A percentile compares a stretch with the other conserved stretches of the same genome.
phyloP scores from a whole-genome alignment of 2,113 vertebrate genomes.

The Ptychochromis oligacanthus region DNA sequence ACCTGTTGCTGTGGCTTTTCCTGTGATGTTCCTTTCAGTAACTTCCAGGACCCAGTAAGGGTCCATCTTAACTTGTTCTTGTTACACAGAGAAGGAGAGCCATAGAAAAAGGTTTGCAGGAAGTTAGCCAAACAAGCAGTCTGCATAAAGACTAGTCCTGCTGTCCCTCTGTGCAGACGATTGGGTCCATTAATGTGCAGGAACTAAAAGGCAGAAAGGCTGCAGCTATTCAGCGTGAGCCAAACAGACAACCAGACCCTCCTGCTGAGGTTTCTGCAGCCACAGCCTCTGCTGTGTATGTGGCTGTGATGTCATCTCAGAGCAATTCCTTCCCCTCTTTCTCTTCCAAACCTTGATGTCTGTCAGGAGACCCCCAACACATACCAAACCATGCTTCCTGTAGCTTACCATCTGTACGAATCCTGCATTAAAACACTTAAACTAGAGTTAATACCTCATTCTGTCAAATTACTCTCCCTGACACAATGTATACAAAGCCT shows the following conservation, averaged over 20 bases:
- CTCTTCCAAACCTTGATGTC: conserved; percentile 34
- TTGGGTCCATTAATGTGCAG: conserved; percentile 37
- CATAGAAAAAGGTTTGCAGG: neutral
- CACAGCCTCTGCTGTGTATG: conserved; percentile 33
- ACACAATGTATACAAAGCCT: conserved; percentile 73
- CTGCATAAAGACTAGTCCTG: conserved; percentile 8
- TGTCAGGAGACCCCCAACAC: conserved; percentile 6
- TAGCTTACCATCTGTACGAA: conserved; percentile 23
- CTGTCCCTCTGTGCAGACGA: neutral
- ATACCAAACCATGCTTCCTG: neutral
- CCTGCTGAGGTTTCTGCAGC: conserved; percentile 55
- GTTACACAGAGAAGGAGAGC: conserved; percentile 4
- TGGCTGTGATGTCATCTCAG: conserved; percentile 68
- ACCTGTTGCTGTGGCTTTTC: neutral
- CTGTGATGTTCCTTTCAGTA: neutral
- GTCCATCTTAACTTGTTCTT: neutral
- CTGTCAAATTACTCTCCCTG: conserved; percentile 69
- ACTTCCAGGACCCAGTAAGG: neutral
- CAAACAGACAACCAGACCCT: conserved; percentile 50
- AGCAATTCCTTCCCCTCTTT: conserved; percentile 53
- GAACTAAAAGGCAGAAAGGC: conserved; percentile 23
- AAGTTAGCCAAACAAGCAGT: conserved; percentile 12
- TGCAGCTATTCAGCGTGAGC: conserved; percentile 52
- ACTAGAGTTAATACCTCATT: conserved; percentile 61
- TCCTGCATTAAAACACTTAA: conserved; percentile 62